phyloP scores from a whole-genome alignment of 1,140 invertebrate genomes.

The Chelonus insularis region DNA sequence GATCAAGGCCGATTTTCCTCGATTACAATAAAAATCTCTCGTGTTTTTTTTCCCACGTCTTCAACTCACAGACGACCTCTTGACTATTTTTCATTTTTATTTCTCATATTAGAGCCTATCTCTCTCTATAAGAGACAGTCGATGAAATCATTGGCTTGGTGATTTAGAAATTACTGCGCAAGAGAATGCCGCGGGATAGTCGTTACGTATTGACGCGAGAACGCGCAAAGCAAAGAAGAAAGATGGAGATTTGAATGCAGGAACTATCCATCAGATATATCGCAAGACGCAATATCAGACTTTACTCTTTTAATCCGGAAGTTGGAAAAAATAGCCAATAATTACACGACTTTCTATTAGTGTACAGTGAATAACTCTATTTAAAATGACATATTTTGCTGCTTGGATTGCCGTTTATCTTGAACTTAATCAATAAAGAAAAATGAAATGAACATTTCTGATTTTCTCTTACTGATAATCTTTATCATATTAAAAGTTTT shows the following conservation, averaged over 20 bases:
- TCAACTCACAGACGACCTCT: neutral
- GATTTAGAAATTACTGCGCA: conserved; percentile 31
- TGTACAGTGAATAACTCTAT: neutral
- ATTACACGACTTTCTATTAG: conserved; percentile 8
- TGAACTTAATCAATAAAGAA: neutral
- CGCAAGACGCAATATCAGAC: neutral
- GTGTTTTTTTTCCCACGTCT: neutral
- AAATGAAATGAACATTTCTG: too few species aligned
- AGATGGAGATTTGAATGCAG: neutral
- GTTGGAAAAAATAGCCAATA: neutral
- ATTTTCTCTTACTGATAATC: too few species aligned
- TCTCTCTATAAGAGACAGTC: neutral
- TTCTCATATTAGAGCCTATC: neutral
- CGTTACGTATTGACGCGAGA: conserved; percentile 10
- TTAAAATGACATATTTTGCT: neutral
- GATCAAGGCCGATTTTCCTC: too few species aligned
- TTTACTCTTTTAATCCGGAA: conserved; percentile 7
- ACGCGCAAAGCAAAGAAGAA: neutral
- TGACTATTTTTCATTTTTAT: neutral
- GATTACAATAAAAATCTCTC: too few species aligned
- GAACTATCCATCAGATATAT: neutral
- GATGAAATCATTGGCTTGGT: conserved; percentile 27
- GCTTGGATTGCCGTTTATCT: neutral
- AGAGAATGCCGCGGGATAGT: conserved; percentile 20
- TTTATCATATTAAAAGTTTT: too few species aligned